Percentiles rank a stretch among this genome's conserved stretches.
These are phyloP conservation scores for Meloidogyne hapla DNA, from an alignment of 1,140 invertebrate genomes.

Conservation along the genomic window DNA sequence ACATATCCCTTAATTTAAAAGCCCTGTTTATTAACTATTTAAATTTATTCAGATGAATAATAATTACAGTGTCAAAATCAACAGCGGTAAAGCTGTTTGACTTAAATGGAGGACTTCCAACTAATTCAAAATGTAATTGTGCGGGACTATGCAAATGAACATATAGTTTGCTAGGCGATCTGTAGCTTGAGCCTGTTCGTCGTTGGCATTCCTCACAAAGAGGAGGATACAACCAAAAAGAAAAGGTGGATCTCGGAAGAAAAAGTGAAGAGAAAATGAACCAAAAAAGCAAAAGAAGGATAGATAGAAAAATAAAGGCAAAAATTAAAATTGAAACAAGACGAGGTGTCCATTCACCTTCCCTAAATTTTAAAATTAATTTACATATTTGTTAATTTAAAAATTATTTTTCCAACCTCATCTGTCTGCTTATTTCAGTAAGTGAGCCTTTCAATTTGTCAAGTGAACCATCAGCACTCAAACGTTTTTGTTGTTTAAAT, in stretches of 20 bases:
- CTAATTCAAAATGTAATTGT: conserved; percentile 58
- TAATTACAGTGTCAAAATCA: conserved; percentile 60
- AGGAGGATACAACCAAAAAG: conserved; percentile 56
- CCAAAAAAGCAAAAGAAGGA: conserved; percentile 50
- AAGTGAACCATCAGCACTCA: background rate
- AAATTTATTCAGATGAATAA: no score
- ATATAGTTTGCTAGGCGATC: conserved; percentile 51
- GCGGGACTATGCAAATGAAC: conserved; percentile 47
- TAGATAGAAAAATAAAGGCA: conserved; percentile 38
- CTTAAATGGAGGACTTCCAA: conserved; percentile 61
- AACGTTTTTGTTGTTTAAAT: background rate
- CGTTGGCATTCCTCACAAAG: conserved; percentile 60
- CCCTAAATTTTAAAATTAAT: conserved; percentile 36
- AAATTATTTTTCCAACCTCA: conserved; percentile 15
- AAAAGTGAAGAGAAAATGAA: conserved; percentile 51
- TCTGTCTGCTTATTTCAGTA: conserved; percentile 21
- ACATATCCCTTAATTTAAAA: conserved; percentile 61
- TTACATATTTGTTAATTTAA: conserved; percentile 5
- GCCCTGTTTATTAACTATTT: no score
- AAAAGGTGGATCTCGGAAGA: conserved; percentile 28
- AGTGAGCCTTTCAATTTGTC: conserved; percentile 16
- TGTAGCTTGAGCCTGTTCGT: conserved; percentile 49
- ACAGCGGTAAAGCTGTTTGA: conserved; percentile 63
- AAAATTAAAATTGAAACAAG: conserved; percentile 38
- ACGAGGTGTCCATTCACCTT: conserved; percentile 51